phyloP scores from a whole-genome alignment of 2,113 vertebrate genomes.

The Leptosomus discolor region DNA sequence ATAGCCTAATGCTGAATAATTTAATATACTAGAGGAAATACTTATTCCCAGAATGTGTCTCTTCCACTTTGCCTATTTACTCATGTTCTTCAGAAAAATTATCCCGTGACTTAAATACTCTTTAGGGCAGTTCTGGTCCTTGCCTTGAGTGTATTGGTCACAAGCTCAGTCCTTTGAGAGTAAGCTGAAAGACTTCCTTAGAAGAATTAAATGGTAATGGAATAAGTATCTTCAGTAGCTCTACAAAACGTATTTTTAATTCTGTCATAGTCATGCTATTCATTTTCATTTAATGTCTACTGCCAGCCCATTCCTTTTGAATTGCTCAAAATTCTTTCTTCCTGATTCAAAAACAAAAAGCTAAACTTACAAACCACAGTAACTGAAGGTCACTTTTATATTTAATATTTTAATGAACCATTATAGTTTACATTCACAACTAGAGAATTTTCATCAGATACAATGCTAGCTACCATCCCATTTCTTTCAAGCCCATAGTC shows the following conservation, averaged over 20 bases:
- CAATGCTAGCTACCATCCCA: not conserved
- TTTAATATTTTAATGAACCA: slow-evolving; percentile 13
- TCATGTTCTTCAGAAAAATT: slow-evolving; percentile 44
- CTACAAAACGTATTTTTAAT: not conserved
- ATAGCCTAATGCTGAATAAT: slow-evolving; percentile 42
- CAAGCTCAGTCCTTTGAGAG: not conserved
- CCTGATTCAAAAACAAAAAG: not conserved
- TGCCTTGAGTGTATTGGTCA: slow-evolving; percentile 4
- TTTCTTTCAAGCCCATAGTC: not conserved
- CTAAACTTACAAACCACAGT: slow-evolving; percentile 4
- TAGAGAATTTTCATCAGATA: not conserved
- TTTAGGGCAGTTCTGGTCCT: not conserved
- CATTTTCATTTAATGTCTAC: slow-evolving; percentile 27
- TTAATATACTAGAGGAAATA: slow-evolving; percentile 30
- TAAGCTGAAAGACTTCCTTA: not conserved
- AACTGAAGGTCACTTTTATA: not conserved
- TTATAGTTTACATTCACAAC: not conserved
- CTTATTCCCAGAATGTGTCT: slow-evolving; percentile 42
- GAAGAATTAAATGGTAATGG: not conserved
- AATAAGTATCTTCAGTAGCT: slow-evolving; percentile 21
- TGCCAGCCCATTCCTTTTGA: not conserved
- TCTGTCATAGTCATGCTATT: not conserved
- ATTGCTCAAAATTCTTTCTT: not conserved
- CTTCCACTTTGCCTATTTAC: slow-evolving; percentile 37
- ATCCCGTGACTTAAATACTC: slow-evolving; percentile 15